These are phyloP conservation scores for Ornithoptera priamus DNA, from an alignment of 2,888 invertebrate genomes.

Conservation along the genomic window DNA sequence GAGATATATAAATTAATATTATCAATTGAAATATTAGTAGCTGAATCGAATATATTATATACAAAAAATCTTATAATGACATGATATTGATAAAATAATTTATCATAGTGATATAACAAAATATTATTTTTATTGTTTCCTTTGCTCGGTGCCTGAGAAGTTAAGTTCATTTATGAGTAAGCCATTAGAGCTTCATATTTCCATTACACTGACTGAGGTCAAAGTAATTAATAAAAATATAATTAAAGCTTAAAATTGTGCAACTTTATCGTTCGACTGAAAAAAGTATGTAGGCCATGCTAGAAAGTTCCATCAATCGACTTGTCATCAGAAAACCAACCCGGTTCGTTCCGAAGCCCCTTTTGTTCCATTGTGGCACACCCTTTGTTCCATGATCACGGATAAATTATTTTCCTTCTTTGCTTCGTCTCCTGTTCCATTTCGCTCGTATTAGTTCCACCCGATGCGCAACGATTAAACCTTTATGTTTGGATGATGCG, in stretches of 20 bases:
- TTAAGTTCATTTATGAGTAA: too few species aligned
- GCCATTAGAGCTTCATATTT: too few species aligned
- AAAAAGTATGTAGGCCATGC: slow-evolving; percentile 56
- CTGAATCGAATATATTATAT: too few species aligned
- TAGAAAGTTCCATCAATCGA: slow-evolving; percentile 51
- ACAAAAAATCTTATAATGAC: too few species aligned
- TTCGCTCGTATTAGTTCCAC: slow-evolving; percentile 79
- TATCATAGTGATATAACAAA: too few species aligned
- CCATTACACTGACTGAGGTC: too few species aligned
- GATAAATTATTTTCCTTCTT: slow-evolving; percentile 78
- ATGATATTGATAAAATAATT: too few species aligned
- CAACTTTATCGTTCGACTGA: slow-evolving; percentile 42
- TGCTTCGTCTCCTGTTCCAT: slow-evolving; percentile 74
- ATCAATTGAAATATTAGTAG: too few species aligned
- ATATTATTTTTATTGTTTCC: too few species aligned
- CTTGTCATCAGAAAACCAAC: slow-evolving; percentile 57
- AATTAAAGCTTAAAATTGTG: not conserved
- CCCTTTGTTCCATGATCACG: slow-evolving; percentile 74
- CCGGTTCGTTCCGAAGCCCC: slow-evolving; percentile 62
- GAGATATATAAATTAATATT: too few species aligned
- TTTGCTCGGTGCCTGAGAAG: too few species aligned
- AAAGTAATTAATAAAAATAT: not conserved
- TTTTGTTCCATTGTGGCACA: slow-evolving; percentile 72
- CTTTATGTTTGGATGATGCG: slow-evolving; percentile 77
- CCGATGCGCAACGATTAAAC: slow-evolving; percentile 77